Evolutionary conservation across 2,113 vertebrate genomes (phyloP), one percentile per base, ranked within the genome.

Genomic region (Paraplagusia blochii): DNA sequence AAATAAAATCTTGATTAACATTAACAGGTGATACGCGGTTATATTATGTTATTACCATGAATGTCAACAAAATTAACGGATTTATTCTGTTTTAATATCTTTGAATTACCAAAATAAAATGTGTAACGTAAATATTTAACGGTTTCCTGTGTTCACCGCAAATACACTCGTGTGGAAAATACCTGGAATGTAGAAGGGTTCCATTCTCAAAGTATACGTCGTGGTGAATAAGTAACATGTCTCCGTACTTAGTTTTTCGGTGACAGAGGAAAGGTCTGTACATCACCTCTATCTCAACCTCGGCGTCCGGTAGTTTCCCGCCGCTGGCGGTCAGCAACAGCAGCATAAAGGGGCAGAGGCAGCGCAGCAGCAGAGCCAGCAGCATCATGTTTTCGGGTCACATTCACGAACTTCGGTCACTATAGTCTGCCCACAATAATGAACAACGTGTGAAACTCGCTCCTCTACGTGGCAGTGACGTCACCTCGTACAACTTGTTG

Each of bases 251-350:
- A 1, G 90, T 92, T 52, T 83, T 92, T 36, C 95, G 85, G 49
- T 90, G 92, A 80, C 95, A 97, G 68, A 96, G 62, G 69, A 96
- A 97, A 0, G 95, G 95, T 68, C 91, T 94, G 63, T 94, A 88
- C 64, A 94, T 76, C 14, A 95, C 91, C 42, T 94, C 92, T 45
- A 94, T 82, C 18, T 89, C 86, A 76, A 96, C 93, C 57, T 97
- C 94, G 1, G 92, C 81, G 19, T 93, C 92, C 0, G 94, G 93
- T 56, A 94, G 92, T 18, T 93, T 88, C 11, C 90, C 93, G 13
- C 83, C 90, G 46, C 77, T 54, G 66, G 81, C 79, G n/a, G 69
- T 76, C 10, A 69, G 35, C 50, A 91, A 53, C 15, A 87, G 34
- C 11, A 69, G 35, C 50, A 91, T 54, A 13, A 87, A 33, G 5